phyloP scores from a whole-genome alignment of 2,797 vertebrate species.

The Centroberyx gerrardi region DNA sequence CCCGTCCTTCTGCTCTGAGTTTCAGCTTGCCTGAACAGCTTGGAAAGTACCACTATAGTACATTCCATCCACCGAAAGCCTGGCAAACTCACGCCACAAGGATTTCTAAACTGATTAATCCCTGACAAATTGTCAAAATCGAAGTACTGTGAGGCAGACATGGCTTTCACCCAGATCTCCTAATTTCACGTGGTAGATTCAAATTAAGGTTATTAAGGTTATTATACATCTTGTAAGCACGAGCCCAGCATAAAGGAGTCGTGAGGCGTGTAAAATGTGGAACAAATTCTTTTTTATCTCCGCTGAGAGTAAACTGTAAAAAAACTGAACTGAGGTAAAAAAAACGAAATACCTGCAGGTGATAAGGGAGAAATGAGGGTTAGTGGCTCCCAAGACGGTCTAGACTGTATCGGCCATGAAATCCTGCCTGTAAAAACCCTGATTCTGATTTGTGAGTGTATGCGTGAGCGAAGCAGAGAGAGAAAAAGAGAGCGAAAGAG shows the following conservation, averaged over 20 bases:
- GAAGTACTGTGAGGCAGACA: slow-evolving; percentile 26
- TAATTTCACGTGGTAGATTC: slow-evolving; percentile 23
- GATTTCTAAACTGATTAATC: slow-evolving; percentile 54
- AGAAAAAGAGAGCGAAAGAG: neutral
- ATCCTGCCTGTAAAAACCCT: slow-evolving; percentile 11
- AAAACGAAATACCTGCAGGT: slow-evolving; percentile 36
- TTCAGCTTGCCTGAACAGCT: slow-evolving; percentile 68
- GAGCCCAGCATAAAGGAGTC: slow-evolving; percentile 18
- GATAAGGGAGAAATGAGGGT: slow-evolving; percentile 48
- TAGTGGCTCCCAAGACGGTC: slow-evolving; percentile 31
- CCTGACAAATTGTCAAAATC: slow-evolving; percentile 46
- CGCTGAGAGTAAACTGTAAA: slow-evolving; percentile 10
- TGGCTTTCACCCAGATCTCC: slow-evolving; percentile 18
- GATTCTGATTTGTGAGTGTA: neutral
- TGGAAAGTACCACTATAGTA: slow-evolving; percentile 42
- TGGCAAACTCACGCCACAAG: slow-evolving; percentile 41
- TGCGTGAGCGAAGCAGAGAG: slow-evolving; percentile 7
- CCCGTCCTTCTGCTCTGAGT: slow-evolving; percentile 36
- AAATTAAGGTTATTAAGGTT: slow-evolving; percentile 39
- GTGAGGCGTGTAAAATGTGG: slow-evolving; percentile 48
- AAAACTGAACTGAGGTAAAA: slow-evolving; percentile 29
- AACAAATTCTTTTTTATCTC: slow-evolving; percentile 46
- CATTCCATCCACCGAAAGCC: slow-evolving; percentile 58
- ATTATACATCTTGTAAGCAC: slow-evolving; percentile 26
- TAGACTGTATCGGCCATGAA: slow-evolving; percentile 10